A percentile compares a stretch with the other conserved stretches of the same genome.
Conservation (phyloP, 2,797 vertebrate genomes). For the Podarcis siculus region DNA sequence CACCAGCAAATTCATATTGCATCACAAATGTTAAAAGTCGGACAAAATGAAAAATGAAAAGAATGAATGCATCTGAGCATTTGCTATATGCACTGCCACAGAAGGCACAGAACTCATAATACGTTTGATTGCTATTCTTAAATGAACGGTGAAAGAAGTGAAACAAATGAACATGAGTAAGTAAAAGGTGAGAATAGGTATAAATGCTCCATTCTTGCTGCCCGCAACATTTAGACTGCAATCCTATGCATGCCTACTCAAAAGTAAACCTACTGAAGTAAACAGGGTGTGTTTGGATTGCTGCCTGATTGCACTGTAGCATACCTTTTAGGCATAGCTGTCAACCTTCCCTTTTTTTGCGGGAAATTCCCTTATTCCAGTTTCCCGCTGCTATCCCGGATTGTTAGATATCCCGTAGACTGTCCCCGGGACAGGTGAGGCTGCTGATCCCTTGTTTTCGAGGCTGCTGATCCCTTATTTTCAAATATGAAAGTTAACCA, state of each 20-base stretch:
- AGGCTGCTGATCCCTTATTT: too few relatives aligned
- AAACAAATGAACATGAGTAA: not conserved
- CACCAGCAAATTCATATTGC: not conserved
- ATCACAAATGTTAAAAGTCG: not conserved
- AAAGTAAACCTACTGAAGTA: not conserved
- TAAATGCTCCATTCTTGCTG: not conserved
- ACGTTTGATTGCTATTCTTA: not conserved
- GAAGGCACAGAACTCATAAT: not conserved
- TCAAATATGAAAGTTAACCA: too few relatives aligned
- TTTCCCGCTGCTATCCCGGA: too few relatives aligned
- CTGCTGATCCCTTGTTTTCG: too few relatives aligned
- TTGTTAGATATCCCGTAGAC: too few relatives aligned
- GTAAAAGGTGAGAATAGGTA: not conserved
- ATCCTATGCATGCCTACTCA: too few relatives aligned
- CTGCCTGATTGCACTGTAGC: not conserved
- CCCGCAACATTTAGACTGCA: not conserved
- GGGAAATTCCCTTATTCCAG: too few relatives aligned
- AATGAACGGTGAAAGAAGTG: not conserved
- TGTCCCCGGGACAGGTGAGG: too few relatives aligned
- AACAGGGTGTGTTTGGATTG: not conserved
- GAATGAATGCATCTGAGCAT: not conserved
- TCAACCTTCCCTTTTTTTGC: too few relatives aligned
- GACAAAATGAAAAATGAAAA: not conserved
- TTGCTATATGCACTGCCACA: not conserved
- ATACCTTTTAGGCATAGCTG: not conserved